Conservation (phyloP, 2,888 invertebrate species). For the Phymatocera aterrima region DNA sequence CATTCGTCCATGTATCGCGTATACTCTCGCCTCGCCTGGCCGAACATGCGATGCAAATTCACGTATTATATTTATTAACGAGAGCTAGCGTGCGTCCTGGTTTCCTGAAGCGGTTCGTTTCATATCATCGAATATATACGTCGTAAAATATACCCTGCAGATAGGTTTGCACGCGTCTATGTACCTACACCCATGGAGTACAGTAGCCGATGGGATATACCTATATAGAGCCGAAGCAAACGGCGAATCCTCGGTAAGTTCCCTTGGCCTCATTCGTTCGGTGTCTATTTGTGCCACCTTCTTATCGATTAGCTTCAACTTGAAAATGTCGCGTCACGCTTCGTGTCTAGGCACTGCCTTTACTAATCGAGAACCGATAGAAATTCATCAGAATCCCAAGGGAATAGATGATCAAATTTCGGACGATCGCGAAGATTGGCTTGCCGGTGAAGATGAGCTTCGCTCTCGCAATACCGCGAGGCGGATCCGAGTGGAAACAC, state of each 20-base stretch:
- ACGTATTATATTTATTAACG: conserved; percentile 18
- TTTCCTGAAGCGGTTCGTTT: conserved; percentile 2
- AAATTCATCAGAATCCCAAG: conserved; percentile 2
- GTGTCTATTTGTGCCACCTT: conserved; percentile 40
- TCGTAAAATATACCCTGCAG: too few relatives aligned
- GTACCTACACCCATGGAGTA: neutral
- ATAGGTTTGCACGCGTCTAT: too few relatives aligned
- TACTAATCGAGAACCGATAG: neutral
- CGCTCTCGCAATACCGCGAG: neutral
- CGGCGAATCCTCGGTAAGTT: conserved; percentile 15
- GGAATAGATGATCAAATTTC: conserved; percentile 6
- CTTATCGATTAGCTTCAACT: conserved; percentile 31
- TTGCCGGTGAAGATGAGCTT: neutral
- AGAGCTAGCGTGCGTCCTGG: neutral
- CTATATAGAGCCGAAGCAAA: neutral
- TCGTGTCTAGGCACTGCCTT: too few relatives aligned
- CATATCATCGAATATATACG: conserved; percentile 6
- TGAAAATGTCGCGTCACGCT: conserved; percentile 29
- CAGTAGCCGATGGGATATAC: too few relatives aligned
- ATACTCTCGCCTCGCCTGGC: too few relatives aligned
- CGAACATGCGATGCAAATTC: conserved; percentile 17
- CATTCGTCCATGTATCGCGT: too few relatives aligned
- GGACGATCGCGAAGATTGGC: neutral
- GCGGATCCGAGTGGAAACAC: neutral
- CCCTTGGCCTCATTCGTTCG: conserved; percentile 33